Percentiles rank a stretch among this genome's conserved stretches.
phyloP scores from a whole-genome alignment of 1,140 invertebrate genomes.

The Aphis craccivora region DNA sequence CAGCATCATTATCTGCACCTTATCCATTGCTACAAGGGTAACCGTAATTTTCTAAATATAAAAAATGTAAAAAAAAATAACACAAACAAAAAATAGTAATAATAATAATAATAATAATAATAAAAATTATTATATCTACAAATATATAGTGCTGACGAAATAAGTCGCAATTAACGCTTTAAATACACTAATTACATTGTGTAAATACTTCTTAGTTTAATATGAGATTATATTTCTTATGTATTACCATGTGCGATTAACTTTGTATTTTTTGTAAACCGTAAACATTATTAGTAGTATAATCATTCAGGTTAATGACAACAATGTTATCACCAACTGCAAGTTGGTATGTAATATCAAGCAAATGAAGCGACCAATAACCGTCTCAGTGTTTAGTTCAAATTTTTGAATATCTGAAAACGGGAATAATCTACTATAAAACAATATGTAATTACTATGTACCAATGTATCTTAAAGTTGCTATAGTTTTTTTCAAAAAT shows the following conservation, averaged over 20 bases:
- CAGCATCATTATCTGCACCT: slow-evolving; percentile 22
- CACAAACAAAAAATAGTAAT: not conserved
- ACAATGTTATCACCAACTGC: too few species aligned
- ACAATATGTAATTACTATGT: too few species aligned
- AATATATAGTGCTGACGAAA: not conserved
- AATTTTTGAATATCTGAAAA: too few species aligned
- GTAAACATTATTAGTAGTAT: too few species aligned
- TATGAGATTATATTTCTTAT: not conserved
- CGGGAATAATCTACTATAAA: too few species aligned
- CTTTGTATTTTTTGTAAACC: too few species aligned
- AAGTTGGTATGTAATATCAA: too few species aligned
- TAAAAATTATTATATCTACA: not conserved
- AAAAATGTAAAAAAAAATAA: not conserved
- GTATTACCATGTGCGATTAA: not conserved
- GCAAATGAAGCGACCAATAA: too few species aligned
- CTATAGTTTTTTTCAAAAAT: too few species aligned
- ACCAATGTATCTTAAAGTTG: too few species aligned
- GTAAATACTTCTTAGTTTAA: not conserved
- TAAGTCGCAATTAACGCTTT: not conserved
- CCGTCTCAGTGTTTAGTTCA: too few species aligned
- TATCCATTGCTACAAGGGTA: slow-evolving; percentile 52
- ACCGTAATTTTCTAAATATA: not conserved
- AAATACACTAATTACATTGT: not conserved
- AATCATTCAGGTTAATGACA: too few species aligned
- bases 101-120: not conserved